Evolutionary conservation across 2,888 invertebrate species (phyloP).

Genomic region (Malthinus flaveolus): DNA sequence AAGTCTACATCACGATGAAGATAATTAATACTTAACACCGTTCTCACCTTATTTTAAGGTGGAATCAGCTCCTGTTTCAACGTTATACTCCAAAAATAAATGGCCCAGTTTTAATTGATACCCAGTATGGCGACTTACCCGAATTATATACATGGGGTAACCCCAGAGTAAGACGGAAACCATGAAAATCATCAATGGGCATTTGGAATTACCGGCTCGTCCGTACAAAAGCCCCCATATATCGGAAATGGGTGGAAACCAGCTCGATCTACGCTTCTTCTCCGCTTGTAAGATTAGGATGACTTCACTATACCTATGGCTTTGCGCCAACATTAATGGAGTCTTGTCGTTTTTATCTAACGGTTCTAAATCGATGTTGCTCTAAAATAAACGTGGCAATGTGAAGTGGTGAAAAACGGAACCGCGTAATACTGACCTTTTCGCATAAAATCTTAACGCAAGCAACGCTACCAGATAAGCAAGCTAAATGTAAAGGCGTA

Average conservation of each 20-base stretch:
- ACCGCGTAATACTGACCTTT: constrained; percentile 60
- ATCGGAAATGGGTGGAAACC: constrained; percentile 87
- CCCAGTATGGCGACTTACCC: constrained; percentile 59
- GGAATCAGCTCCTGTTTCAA: no score
- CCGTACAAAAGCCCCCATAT: constrained; percentile 89
- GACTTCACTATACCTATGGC: constrained; percentile 84
- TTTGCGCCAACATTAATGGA: constrained; percentile 85
- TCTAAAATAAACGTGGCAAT: constrained; percentile 54
- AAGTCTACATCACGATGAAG: no score
- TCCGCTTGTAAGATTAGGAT: constrained; percentile 80
- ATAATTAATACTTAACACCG: no score
- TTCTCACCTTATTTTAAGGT: no score
- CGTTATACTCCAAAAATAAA: no score
- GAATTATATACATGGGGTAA: constrained; percentile 90
- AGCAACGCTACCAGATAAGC: constrained; percentile 83
- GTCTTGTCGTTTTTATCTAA: constrained; percentile 92
- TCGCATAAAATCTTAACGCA: constrained; percentile 88
- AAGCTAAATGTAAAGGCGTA: constrained; percentile 87
- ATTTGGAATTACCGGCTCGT: constrained; percentile 88
- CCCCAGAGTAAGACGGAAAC: constrained; percentile 87
- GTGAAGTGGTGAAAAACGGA: not conserved
- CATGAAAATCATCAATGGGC: constrained; percentile 82
- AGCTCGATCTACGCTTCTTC: constrained; percentile 78
- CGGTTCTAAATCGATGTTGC: constrained; percentile 83
- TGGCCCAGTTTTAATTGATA: not conserved